These are phyloP conservation scores for Allophyes oxyacanthae DNA, from an alignment of 2,888 invertebrate species.

Conservation along the genomic window DNA sequence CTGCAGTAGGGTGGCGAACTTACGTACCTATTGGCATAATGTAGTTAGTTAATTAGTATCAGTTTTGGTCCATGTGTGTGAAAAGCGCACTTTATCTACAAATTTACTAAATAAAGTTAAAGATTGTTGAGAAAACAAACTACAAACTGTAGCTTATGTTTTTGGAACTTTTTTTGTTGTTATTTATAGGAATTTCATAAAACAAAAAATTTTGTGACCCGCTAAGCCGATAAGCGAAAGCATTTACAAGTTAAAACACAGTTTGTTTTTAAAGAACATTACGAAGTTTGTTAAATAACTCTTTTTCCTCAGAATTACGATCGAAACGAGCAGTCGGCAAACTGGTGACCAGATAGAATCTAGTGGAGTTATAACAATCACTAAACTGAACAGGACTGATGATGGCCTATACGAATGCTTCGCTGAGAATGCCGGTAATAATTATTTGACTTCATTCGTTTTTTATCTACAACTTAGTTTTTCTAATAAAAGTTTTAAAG, in stretches of 20 bases:
- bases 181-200: too few species aligned
- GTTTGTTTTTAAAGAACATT: constrained; percentile 25
- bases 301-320: constrained; percentile 85
- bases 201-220: constrained; percentile 20
- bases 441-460: background rate
- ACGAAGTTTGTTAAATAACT: constrained; percentile 9
- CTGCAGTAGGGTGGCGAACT: constrained; percentile 6
- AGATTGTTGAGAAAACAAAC: too few species aligned
- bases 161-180: too few species aligned
- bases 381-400: constrained; percentile 91
- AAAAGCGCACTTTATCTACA: too few species aligned
- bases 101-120: too few species aligned
- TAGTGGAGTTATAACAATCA: constrained; percentile 92
- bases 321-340: constrained; percentile 88
- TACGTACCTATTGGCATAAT: constrained; percentile 14
- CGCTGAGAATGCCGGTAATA: constrained; percentile 92
- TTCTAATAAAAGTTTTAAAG: too few species aligned
- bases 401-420: constrained; percentile 97
- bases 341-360: constrained; percentile 85
- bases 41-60: constrained; percentile 14
- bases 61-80: background rate
- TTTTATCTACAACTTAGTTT: too few species aligned
- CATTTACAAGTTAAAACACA: constrained; percentile 20
- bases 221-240: constrained; percentile 15
- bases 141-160: too few species aligned